Base-by-base conservation (phyloP, 2,113 vertebrate genomes). In the Atherinomorus stipes region DNA sequence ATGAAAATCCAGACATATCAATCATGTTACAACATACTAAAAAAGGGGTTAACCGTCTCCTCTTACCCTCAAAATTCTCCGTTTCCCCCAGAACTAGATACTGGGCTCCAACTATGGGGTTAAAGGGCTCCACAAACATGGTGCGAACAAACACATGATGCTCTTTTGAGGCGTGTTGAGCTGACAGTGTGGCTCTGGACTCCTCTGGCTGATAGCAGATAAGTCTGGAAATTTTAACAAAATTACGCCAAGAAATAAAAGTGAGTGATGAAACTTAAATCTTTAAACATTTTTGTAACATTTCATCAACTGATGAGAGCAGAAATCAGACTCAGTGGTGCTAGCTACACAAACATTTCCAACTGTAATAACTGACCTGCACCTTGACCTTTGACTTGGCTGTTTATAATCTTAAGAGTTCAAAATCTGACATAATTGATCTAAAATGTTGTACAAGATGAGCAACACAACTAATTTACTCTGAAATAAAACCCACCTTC, bases 21-120 rank as follows among this genome's bases (percentile, higher is more conserved):
- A 47, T 7, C 16, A 19, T 47, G 18, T 47, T 3, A 25, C 18
- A 37, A 28, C 37, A 21, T 4, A 22, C 19, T 52, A 1, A 62
- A 38, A 40, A 22, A 56, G 53, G 2, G 1, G 34, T n/a, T n/a
- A 31, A 8, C 10, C 57, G 11, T 25, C 15, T 9, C 0, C 9
- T 25, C 78, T 95, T 92, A 99, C 97, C 95, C 13, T 95, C 80
- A 49, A 76, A 66, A 2, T 85, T 89, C 70, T 97, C 95, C 0
- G 86, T 78, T 34, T 99, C 98, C 60, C 98, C 98, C 11, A 99
- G 88, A 53, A 94, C 96, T 2, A 95, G 3, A 85, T 98, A 99
- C 31, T 95, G 83, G 56, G 95, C 95, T 49, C 95, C 95, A 59
- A 94, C 67, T 34, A 95, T 95, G 21, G 95, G 95, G 70, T 95